These are phyloP conservation scores for Phaetusa simplex DNA, from an alignment of 2,113 vertebrate genomes.

Conservation along the genomic window DNA sequence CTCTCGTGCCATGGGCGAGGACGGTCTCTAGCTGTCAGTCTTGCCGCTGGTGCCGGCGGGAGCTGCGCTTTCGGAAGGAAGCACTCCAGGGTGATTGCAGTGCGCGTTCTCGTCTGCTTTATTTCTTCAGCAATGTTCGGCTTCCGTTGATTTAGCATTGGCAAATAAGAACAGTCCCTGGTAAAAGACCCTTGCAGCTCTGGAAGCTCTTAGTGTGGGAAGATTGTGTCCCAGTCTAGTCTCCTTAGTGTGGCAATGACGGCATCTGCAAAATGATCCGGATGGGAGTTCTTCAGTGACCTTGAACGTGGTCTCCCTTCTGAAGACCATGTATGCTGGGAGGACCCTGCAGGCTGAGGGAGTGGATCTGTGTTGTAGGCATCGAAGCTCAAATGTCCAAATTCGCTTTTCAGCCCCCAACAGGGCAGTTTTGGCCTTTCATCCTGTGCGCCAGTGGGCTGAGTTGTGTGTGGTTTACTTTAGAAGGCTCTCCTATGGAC, in stretches of 20 bases:
- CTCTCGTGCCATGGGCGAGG: fast-evolving
- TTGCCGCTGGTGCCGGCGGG: background rate
- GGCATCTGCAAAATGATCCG: background rate
- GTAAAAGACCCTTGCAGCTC: background rate
- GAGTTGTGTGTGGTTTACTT: background rate
- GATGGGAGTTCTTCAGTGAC: background rate
- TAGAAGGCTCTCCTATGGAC: background rate
- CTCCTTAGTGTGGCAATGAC: background rate
- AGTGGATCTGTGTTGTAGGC: background rate
- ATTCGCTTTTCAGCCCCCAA: background rate
- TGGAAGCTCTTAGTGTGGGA: background rate
- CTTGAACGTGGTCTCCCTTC: background rate
- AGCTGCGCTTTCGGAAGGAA: background rate
- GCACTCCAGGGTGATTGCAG: background rate
- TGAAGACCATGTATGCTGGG: fast-evolving
- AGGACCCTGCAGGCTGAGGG: background rate
- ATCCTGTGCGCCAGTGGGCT: fast-evolving
- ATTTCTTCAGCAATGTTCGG: background rate
- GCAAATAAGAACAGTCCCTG: background rate
- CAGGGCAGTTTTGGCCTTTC: background rate
- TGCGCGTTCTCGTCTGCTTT: background rate
- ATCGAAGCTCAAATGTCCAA: background rate
- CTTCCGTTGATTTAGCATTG: background rate
- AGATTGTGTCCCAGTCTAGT: background rate
- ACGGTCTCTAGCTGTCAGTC: background rate